Evolutionary conservation across 2,113 vertebrate genomes (phyloP).

Genomic region (Psephotus haematonotus): DNA sequence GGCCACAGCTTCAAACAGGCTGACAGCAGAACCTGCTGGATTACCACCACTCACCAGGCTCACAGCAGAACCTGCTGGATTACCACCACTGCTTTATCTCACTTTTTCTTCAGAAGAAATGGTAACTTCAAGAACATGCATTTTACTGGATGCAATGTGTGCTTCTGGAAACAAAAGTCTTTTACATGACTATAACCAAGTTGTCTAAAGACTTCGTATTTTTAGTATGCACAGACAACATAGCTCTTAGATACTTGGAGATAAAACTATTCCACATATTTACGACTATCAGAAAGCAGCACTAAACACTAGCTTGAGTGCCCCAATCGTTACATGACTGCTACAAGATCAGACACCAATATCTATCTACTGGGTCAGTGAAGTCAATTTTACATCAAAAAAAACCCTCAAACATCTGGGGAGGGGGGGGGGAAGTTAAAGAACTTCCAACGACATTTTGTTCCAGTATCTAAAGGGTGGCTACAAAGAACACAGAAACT

Average conservation of each 20-base stretch:
- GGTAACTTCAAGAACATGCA: neutral
- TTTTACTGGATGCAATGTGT: neutral
- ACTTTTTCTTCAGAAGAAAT: neutral
- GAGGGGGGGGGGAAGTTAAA: accelerated
- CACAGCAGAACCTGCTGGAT: neutral
- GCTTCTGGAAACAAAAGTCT: neutral
- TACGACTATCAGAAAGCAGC: neutral
- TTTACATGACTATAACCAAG: accelerated
- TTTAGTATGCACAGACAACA: neutral
- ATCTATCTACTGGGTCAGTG: accelerated
- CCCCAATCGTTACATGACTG: neutral
- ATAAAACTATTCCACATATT: neutral
- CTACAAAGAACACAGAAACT: neutral
- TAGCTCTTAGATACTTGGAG: accelerated
- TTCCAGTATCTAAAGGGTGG: neutral
- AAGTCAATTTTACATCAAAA: accelerated
- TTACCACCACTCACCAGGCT: neutral
- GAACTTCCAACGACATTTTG: neutral
- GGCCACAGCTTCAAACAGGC: neutral
- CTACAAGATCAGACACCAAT: accelerated
- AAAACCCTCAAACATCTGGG: neutral
- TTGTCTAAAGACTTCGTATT: neutral
- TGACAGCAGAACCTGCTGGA: too few relatives aligned
- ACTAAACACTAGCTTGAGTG: accelerated
- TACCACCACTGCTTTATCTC: neutral